These are phyloP conservation scores for Papilio xuthus DNA, from an alignment of 1,140 invertebrate species.

Conservation along the genomic window DNA sequence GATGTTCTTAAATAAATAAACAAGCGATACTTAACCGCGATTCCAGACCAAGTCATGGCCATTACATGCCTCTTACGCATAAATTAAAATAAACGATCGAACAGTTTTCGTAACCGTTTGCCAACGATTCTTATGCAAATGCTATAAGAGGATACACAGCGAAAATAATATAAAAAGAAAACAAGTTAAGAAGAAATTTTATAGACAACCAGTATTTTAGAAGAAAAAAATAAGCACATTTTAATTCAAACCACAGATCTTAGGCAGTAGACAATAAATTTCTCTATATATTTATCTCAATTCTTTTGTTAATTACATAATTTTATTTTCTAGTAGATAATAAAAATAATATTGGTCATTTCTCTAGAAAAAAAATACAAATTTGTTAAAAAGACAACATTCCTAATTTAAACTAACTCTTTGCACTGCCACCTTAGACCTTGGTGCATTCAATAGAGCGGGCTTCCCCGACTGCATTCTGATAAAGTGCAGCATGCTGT, in stretches of 20 bases:
- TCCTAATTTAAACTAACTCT: neutral
- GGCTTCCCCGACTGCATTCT: slow-evolving; percentile 5
- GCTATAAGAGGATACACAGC: neutral
- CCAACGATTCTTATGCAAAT: slow-evolving; percentile 22
- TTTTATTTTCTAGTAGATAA: too few relatives aligned
- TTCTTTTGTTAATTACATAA: too few relatives aligned
- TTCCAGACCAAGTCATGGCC: slow-evolving; percentile 20
- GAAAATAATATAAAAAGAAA: neutral
- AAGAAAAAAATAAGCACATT: neutral
- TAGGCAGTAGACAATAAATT: too few relatives aligned
- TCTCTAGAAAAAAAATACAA: neutral
- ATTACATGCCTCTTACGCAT: slow-evolving; percentile 16
- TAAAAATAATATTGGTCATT: neutral
- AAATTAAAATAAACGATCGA: slow-evolving; percentile 12
- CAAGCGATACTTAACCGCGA: neutral
- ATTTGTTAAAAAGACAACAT: neutral
- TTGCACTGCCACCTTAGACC: neutral
- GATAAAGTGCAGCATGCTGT: neutral
- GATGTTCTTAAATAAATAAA: neutral
- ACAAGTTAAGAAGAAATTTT: neutral
- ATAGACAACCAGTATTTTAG: neutral
- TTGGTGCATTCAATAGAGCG: neutral
- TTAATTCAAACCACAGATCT: too few relatives aligned
- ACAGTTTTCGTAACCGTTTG: slow-evolving; percentile 15
- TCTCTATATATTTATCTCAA: too few relatives aligned